phyloP scores from a whole-genome alignment of 2,888 invertebrate species.

The Podabrus alpinus region DNA sequence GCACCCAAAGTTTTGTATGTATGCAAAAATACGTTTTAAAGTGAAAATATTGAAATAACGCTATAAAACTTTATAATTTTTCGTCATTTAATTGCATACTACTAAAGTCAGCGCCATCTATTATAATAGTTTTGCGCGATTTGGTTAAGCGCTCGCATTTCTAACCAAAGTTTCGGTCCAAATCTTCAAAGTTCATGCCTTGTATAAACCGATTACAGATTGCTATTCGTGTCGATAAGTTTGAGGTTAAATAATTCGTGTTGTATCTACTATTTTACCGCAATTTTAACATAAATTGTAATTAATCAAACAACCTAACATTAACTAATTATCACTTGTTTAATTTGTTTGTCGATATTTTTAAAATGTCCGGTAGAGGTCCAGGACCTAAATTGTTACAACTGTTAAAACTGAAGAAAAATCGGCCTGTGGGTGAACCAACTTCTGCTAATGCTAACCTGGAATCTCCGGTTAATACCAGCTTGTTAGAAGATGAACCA shows the following conservation, averaged over 20 bases:
- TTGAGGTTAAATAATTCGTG: not conserved
- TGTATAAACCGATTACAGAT: not conserved
- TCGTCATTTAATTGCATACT: too few species aligned
- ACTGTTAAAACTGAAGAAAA: slow-evolving; percentile 43
- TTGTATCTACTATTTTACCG: not conserved
- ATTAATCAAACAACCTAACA: not conserved
- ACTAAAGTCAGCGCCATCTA: too few species aligned
- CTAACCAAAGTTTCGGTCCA: not conserved
- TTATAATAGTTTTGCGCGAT: too few species aligned
- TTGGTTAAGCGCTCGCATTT: too few species aligned
- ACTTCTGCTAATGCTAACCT: not conserved
- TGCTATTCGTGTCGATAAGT: not conserved
- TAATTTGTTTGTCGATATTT: not conserved
- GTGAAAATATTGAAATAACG: too few species aligned
- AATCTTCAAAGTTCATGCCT: too few species aligned
- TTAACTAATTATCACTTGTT: not conserved
- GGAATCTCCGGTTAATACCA: not conserved
- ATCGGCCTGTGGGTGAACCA: slow-evolving; percentile 33
- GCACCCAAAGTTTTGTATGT: too few species aligned
- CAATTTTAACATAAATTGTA: not conserved
- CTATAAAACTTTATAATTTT: too few species aligned
- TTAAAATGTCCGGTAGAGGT: slow-evolving; percentile 40
- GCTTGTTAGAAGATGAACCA: not conserved
- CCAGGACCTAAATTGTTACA: slow-evolving; percentile 47
- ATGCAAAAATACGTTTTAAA: too few species aligned